These are phyloP conservation scores for Spea hammondii DNA, from an alignment of 2,797 vertebrate species.

Conservation along the genomic window DNA sequence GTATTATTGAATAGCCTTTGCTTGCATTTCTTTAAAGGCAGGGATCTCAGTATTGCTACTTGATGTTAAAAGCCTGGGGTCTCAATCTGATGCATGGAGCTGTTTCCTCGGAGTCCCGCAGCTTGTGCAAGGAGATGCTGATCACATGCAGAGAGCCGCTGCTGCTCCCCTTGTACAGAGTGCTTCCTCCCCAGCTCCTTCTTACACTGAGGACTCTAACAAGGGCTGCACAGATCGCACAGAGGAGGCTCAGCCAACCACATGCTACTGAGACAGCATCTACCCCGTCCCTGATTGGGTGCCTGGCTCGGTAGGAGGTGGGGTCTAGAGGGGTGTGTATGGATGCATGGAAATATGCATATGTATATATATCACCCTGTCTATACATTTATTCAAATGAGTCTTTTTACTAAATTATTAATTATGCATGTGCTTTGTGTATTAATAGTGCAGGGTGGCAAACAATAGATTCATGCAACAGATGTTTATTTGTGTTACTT, in stretches of 20 bases:
- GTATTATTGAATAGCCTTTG: neutral
- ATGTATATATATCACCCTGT: neutral
- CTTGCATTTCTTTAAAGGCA: neutral
- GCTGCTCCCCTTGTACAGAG: neutral
- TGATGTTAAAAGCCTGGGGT: too few species aligned
- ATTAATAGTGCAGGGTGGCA: too few species aligned
- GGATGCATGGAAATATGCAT: neutral
- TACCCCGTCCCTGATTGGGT: slow-evolving; percentile 10
- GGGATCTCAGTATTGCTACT: neutral
- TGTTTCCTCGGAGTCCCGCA: neutral
- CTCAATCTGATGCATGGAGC: neutral
- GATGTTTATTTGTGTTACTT: too few species aligned
- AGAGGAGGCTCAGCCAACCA: slow-evolving; percentile 22
- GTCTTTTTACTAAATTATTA: too few species aligned
- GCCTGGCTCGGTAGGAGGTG: neutral
- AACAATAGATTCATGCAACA: too few species aligned
- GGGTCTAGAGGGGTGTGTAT: slow-evolving; percentile 16
- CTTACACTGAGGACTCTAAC: slow-evolving; percentile 21
- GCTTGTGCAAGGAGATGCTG: slow-evolving; percentile 5
- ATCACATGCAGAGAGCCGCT: neutral
- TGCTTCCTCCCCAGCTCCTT: slow-evolving; percentile 9
- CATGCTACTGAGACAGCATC: neutral
- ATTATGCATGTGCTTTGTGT: too few species aligned
- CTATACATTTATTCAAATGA: neutral
- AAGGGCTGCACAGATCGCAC: slow-evolving; percentile 28